These are phyloP conservation scores for Pammene fasciana DNA, from an alignment of 2,888 invertebrate genomes.

Conservation along the genomic window DNA sequence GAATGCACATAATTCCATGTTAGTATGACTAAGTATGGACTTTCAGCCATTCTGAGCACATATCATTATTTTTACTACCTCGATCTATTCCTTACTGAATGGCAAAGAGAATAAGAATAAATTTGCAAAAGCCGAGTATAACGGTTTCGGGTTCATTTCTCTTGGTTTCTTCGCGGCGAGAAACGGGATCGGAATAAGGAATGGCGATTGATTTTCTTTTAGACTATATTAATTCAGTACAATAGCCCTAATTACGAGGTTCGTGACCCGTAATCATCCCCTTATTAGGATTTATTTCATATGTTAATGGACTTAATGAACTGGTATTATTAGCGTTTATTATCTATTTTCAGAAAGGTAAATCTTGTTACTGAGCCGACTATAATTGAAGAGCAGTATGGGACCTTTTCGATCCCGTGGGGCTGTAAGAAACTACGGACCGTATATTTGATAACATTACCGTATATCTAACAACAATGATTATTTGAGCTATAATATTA, in stretches of 20 bases:
- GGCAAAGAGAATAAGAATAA: neutral
- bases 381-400: neutral
- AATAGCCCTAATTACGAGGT: slow-evolving; percentile 52
- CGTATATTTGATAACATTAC: no score
- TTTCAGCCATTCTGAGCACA: slow-evolving; percentile 7
- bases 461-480: no score
- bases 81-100: neutral
- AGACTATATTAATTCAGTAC: slow-evolving; percentile 45
- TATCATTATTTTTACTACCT: slow-evolving; percentile 7
- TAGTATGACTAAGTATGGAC: slow-evolving; percentile 1
- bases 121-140: neutral
- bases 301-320: slow-evolving; percentile 8
- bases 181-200: slow-evolving; percentile 29
- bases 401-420: neutral
- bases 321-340: neutral
- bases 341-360: neutral
- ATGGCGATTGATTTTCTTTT: slow-evolving; percentile 30
- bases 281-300: slow-evolving; percentile 28
- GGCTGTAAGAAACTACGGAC: neutral
- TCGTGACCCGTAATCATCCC: slow-evolving; percentile 44
- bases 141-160: slow-evolving; percentile 23
- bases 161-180: slow-evolving; percentile 28
- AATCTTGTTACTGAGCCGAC: neutral
- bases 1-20: neutral
- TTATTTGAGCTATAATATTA: no score